Conservation (phyloP, 1,140 invertebrate species). For the Trachymyrmex cornetzi region DNA sequence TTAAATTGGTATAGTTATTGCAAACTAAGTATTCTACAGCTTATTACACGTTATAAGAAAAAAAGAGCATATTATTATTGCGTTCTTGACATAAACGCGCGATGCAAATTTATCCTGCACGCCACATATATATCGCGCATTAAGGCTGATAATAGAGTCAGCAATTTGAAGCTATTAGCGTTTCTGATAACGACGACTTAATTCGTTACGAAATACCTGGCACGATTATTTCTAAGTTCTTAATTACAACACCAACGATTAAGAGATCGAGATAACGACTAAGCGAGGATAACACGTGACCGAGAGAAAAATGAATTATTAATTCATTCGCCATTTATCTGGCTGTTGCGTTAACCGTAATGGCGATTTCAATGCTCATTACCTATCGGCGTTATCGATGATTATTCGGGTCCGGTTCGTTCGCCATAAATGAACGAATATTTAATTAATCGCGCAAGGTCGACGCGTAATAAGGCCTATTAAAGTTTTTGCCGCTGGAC, state of each 20-base stretch:
- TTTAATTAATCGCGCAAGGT: conserved; percentile 64
- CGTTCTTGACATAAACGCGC: neutral
- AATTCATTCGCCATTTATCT: conserved; percentile 48
- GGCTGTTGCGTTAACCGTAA: conserved; percentile 38
- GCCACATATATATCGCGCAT: neutral
- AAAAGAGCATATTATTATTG: conserved; percentile 15
- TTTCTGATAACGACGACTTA: conserved; percentile 19
- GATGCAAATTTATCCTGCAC: conserved; percentile 13
- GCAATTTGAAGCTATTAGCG: conserved; percentile 41
- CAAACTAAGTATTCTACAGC: conserved; percentile 25
- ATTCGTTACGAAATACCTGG: conserved; percentile 21
- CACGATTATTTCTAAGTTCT: conserved; percentile 46
- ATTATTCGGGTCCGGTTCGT: conserved; percentile 2
- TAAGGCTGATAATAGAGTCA: conserved; percentile 36
- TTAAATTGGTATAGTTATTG: neutral
- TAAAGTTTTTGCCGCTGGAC: conserved; percentile 49
- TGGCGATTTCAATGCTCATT: conserved; percentile 55
- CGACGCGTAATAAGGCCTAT: conserved; percentile 51
- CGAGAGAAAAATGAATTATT: conserved; percentile 40
- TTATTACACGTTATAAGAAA: neutral
- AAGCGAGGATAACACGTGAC: conserved; percentile 15
- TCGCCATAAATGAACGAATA: conserved; percentile 52
- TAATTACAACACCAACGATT: conserved; percentile 35
- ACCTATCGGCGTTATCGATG: conserved; percentile 19
- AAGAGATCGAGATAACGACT: conserved; percentile 43